Base-by-base conservation (phyloP, 2,888 invertebrate species). In the Eupsilia transversa region DNA sequence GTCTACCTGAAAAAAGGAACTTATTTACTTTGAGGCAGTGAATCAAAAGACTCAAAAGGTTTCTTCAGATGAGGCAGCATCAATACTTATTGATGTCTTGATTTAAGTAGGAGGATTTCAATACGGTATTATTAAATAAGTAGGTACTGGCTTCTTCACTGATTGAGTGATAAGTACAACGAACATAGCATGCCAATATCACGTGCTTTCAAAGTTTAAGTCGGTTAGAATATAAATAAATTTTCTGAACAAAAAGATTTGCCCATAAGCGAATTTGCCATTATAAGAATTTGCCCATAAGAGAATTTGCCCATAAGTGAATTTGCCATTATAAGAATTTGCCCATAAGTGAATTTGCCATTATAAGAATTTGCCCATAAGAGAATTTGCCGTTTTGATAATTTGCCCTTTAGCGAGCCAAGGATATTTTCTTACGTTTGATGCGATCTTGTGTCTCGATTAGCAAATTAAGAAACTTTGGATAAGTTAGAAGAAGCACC, bases 1-100 rank as follows among this genome's bases (percentile, higher is more conserved):
- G n/a, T 38, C 27, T 67, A 14, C 17, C 30, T 54, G 64, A 73
- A 81, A 73, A 70, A 75, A 27, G 38, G 14, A n/a, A 35, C 67
- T 60, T 66, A 54, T 75, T 69, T 69, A 35, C 63, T 83, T 68
- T 66, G 68, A 49, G 72, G 57, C 30, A 49, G n/a, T 23, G 35
- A 68, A 17, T 69, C 5, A 30, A 72, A 77, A 56, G 54, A 35
- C 3, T 65, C n/a, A 17, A 33, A 35, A 35, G 41, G n/a, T 46
- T 54, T 23, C 17, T 64, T 54, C 20, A 33, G 27, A 43, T 33
- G 46, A 49, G 27, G 30, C n/a, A 46, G 17, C 27, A 27, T 59
- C n/a, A 30, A 49, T 17, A 64, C 17, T 54, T 54, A 46, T 46
- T 67, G 27, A 41, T 14, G 52, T 33, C 41, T 74, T n/a, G 59